Conservation (phyloP, 2,113 vertebrate genomes). For the Acanthochromis polyacanthus region DNA sequence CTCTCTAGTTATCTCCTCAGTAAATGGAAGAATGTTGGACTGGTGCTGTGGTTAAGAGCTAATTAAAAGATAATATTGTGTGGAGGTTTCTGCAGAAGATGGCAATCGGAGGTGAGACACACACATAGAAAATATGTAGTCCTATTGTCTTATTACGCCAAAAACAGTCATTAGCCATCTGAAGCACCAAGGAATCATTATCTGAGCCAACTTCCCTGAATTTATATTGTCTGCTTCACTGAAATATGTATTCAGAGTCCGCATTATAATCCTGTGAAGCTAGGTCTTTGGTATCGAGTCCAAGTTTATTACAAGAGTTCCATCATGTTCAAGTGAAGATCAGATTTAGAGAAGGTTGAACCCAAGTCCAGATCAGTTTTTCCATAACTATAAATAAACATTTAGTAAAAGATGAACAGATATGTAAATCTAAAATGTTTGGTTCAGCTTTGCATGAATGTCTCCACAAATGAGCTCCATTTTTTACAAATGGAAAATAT, state of each 20-base stretch:
- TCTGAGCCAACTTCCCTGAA: not conserved
- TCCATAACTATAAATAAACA: not conserved
- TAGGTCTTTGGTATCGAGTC: not conserved
- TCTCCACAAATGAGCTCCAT: no score
- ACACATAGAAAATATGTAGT: constrained; percentile 35
- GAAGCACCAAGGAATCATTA: constrained; percentile 7
- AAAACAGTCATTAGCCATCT: constrained; percentile 29
- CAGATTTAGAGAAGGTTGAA: not conserved
- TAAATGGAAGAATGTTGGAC: constrained; percentile 76
- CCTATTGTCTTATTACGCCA: constrained; percentile 48
- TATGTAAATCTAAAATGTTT: no score
- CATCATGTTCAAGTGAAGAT: not conserved
- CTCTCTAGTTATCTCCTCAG: constrained; percentile 83
- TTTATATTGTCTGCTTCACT: constrained; percentile 6
- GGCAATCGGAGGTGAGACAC: constrained; percentile 56
- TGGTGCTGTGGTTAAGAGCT: constrained; percentile 81
- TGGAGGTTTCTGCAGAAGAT: constrained; percentile 68
- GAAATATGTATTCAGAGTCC: not conserved
- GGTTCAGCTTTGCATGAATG: no score
- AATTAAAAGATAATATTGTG: constrained; percentile 88
- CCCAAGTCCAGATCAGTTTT: no score
- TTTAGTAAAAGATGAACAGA: not conserved
- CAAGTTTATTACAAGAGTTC: not conserved
- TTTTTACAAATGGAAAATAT: no score
- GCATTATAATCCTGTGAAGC: not conserved